A percentile compares a stretch with the other conserved stretches of the same genome.
These are phyloP conservation scores for Diorhabda elongata DNA, from an alignment of 1,140 invertebrate genomes.

Conservation along the genomic window DNA sequence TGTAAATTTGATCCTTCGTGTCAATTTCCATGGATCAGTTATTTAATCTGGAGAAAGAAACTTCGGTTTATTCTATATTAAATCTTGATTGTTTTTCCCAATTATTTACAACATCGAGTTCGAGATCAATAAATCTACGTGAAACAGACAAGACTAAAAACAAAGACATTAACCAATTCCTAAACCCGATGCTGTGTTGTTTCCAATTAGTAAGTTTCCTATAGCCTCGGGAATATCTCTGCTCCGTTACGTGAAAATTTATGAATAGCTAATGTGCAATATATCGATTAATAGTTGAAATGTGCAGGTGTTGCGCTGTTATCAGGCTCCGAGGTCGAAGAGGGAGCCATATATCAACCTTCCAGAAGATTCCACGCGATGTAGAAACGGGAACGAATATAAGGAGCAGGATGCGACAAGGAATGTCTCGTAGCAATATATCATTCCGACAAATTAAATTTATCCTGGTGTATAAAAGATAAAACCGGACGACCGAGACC, in stretches of 20 bases:
- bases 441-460: constrained; percentile 57
- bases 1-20: too few relatives aligned
- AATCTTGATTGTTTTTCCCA: too few relatives aligned
- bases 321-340: constrained; percentile 34
- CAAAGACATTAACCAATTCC: background rate
- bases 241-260: constrained; percentile 7
- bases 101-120: background rate
- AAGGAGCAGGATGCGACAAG: constrained; percentile 28
- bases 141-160: background rate
- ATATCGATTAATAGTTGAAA: constrained; percentile 16
- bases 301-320: constrained; percentile 29
- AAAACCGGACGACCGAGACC: constrained; percentile 43
- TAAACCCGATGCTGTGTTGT: background rate
- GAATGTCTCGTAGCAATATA: constrained; percentile 46
- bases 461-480: constrained; percentile 55
- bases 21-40: too few relatives aligned
- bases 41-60: too few relatives aligned
- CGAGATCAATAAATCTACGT: background rate
- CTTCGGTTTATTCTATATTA: too few relatives aligned
- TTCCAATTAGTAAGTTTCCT: constrained; percentile 1
- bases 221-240: background rate
- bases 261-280: constrained; percentile 21
- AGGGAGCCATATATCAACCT: constrained; percentile 45
- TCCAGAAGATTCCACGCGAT: constrained; percentile 39
- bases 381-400: constrained; percentile 41